These are phyloP conservation scores for Glomeris maerens DNA, from an alignment of 1,140 invertebrate genomes.

Conservation along the genomic window DNA sequence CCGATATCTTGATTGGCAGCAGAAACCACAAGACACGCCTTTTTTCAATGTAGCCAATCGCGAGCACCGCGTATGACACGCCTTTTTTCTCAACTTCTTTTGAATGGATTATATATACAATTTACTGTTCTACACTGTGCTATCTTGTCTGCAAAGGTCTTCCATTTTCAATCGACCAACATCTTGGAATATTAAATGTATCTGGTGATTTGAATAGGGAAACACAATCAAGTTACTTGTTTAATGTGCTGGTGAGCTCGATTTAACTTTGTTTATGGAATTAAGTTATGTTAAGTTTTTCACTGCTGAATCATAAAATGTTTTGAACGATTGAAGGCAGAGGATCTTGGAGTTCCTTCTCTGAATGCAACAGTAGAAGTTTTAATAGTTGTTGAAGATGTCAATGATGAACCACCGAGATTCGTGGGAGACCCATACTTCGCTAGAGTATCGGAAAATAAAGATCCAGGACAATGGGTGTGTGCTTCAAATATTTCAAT, in stretches of 20 bases:
- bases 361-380: constrained; percentile 70
- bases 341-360: constrained; percentile 71
- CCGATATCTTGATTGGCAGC: too few relatives aligned
- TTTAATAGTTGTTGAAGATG: constrained; percentile 27
- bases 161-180: constrained; percentile 54
- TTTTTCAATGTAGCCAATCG: too few relatives aligned
- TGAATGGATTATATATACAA: too few relatives aligned
- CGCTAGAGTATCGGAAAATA: constrained; percentile 31
- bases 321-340: constrained; percentile 24
- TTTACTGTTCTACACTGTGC: constrained; percentile 3
- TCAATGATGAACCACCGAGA: constrained; percentile 30
- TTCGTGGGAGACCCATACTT: constrained; percentile 32
- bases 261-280: constrained; percentile 24
- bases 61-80: not conserved
- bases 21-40: too few relatives aligned
- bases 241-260: constrained; percentile 51
- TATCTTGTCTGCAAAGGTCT: constrained; percentile 25
- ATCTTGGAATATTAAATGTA: constrained; percentile 58
- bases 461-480: constrained; percentile 27
- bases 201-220: constrained; percentile 66
- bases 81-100: too few relatives aligned
- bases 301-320: too few relatives aligned
- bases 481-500: not conserved
- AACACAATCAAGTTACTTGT: constrained; percentile 47
- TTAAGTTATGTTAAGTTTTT: too few relatives aligned